These are phyloP conservation scores for Pelusios castaneus DNA, from an alignment of 2,113 vertebrate species.

Conservation along the genomic window DNA sequence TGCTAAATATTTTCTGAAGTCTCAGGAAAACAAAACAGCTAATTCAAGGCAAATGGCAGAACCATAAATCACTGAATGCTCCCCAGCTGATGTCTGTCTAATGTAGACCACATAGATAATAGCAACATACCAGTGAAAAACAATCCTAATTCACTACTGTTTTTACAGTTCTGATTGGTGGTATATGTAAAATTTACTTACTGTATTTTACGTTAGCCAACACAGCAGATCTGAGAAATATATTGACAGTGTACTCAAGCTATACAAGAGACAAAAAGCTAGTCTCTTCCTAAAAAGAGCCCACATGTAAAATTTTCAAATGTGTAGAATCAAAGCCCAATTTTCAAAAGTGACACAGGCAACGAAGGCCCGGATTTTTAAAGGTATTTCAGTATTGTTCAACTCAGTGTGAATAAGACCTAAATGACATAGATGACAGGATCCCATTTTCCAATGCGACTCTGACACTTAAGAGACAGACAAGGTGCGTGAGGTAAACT, in stretches of 20 bases:
- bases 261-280: neutral
- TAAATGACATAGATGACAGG: neutral
- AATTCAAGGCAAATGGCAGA: neutral
- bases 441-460: neutral
- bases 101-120: neutral
- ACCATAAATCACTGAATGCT: neutral
- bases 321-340: neutral
- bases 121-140: neutral
- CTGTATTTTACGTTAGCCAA: neutral
- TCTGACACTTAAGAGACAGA: neutral
- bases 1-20: neutral
- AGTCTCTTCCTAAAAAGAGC: neutral
- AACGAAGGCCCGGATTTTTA: neutral
- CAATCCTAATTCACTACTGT: neutral
- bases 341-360: neutral
- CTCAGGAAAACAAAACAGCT: neutral
- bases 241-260: neutral
- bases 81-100: neutral
- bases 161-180: neutral
- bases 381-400: neutral
- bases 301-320: neutral
- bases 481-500: neutral
- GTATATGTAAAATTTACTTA: neutral
- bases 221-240: neutral
- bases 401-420: neutral